Percentiles rank a stretch among this genome's conserved stretches.
phyloP scores from a whole-genome alignment of 1,140 invertebrate species.

The Eupristina koningsbergeri region DNA sequence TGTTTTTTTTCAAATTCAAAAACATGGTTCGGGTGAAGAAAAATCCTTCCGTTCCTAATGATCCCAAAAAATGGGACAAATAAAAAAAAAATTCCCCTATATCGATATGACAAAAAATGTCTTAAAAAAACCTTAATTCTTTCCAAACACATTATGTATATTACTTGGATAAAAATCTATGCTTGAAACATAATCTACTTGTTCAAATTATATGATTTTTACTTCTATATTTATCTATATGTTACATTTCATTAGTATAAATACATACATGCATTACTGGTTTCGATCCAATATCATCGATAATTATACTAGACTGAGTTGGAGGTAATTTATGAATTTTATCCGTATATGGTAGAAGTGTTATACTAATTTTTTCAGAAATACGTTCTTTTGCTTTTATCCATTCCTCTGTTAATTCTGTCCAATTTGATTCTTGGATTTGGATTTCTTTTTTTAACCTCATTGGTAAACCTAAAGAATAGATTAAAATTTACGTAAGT shows the following conservation, averaged over 20 bases:
- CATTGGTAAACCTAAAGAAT: background rate
- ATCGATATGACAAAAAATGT: no score
- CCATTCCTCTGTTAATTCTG: slow-evolving; percentile 14
- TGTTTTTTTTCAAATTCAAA: no score
- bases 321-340: slow-evolving; percentile 28
- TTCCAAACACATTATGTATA: no score
- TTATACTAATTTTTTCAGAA: slow-evolving; percentile 23
- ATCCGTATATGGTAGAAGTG: slow-evolving; percentile 10
- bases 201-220: background rate
- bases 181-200: no score
- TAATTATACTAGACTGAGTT: background rate
- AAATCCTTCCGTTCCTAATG: no score
- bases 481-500: background rate
- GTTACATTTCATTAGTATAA: background rate
- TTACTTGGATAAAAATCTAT: no score
- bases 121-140: no score
- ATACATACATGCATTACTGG: background rate
- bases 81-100: no score
- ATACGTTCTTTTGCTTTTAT: slow-evolving; percentile 20
- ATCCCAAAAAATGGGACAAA: no score
- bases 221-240: background rate
- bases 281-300: background rate
- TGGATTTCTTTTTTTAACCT: background rate
- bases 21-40: no score
- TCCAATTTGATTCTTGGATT: slow-evolving; percentile 9